Conservation (phyloP, 2,888 invertebrate genomes). For the Halocaridina rubra region DNA sequence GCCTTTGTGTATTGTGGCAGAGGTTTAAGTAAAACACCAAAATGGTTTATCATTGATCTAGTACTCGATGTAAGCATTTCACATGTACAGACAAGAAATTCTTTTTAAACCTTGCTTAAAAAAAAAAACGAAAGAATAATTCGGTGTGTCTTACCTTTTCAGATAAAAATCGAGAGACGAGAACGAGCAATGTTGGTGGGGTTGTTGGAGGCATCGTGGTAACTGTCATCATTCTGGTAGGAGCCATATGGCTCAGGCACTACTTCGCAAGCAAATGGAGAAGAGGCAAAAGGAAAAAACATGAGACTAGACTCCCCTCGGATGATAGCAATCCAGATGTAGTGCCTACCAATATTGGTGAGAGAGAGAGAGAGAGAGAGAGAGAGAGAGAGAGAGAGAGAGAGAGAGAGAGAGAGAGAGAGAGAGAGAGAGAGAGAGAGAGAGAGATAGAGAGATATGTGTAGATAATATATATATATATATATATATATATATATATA, state of each 20-base stretch:
- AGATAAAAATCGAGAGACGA: too few relatives aligned
- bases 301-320: slow-evolving; percentile 20
- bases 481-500: slow-evolving; percentile 11
- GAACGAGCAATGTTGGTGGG: too few relatives aligned
- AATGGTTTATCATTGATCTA: too few relatives aligned
- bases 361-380: neutral
- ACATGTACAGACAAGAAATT: too few relatives aligned
- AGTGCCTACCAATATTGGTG: slow-evolving; percentile 41
- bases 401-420: neutral
- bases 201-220: neutral
- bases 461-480: neutral
- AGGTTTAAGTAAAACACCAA: too few relatives aligned
- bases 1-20: too few relatives aligned
- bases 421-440: neutral
- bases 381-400: neutral
- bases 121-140: too few relatives aligned
- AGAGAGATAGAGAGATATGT: neutral
- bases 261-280: slow-evolving; percentile 9
- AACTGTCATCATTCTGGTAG: neutral
- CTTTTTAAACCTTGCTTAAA: too few relatives aligned
- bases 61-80: too few relatives aligned
- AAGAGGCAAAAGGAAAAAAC: slow-evolving; percentile 10
- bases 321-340: slow-evolving; percentile 47
- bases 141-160: too few relatives aligned
- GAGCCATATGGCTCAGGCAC: slow-evolving; percentile 5